Percentiles rank a stretch among this genome's conserved stretches.
Evolutionary conservation across 2,888 invertebrate genomes (phyloP).

Genomic region (Eupsilia transversa): DNA sequence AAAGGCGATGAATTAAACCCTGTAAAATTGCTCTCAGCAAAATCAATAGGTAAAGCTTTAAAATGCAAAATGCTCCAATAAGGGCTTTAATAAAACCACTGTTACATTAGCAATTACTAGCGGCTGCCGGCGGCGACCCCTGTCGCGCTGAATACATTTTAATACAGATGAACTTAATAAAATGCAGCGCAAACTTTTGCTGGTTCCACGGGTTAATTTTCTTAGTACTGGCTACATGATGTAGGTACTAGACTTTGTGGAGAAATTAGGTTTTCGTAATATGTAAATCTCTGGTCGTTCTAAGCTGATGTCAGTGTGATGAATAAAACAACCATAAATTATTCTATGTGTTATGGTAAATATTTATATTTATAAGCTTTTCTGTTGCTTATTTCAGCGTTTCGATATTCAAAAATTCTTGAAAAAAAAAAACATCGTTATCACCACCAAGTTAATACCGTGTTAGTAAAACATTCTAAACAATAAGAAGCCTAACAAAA

Average conservation of each 20-base stretch:
- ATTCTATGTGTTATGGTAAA: too few relatives aligned
- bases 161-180: slow-evolving; percentile 67
- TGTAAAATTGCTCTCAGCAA: slow-evolving; percentile 22
- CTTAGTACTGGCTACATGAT: slow-evolving; percentile 48
- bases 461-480: neutral
- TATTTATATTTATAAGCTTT: neutral
- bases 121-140: slow-evolving; percentile 51
- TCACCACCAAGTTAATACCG: neutral
- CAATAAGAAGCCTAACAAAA: neutral
- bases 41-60: slow-evolving; percentile 52
- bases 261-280: slow-evolving; percentile 15
- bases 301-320: neutral
- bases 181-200: slow-evolving; percentile 58
- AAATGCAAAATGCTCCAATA: slow-evolving; percentile 59
- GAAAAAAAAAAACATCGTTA: neutral
- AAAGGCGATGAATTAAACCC: slow-evolving; percentile 18
- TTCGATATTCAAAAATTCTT: neutral
- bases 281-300: neutral
- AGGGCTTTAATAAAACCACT: slow-evolving; percentile 63
- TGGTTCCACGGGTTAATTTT: slow-evolving; percentile 37
- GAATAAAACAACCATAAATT: neutral
- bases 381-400: neutral
- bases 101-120: slow-evolving; percentile 64
- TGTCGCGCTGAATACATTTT: slow-evolving; percentile 59
- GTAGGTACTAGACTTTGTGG: slow-evolving; percentile 23